Base-by-base conservation (phyloP, 1,140 invertebrate genomes). In the Cryptotermes secundus region DNA sequence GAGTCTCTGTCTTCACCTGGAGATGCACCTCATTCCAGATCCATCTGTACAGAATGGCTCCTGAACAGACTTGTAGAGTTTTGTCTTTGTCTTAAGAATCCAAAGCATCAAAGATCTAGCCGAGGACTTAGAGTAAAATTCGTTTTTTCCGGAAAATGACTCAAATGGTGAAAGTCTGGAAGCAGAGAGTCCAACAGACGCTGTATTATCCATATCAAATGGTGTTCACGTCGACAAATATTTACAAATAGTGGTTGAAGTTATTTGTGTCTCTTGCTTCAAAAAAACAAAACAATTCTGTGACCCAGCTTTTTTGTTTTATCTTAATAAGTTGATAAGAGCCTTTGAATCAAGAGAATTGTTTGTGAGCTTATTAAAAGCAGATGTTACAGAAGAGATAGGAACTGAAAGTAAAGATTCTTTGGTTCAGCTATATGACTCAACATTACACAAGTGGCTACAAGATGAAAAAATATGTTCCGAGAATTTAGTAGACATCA, bases 41-140 rank as follows among this genome's bases (percentile, higher is more conserved):
- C 59, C 26, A 72, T 72, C 26, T 72, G 26, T 72, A 14, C n/a
- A 7, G 59, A 72, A 9, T 72, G 59, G 59, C 59, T 72, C 31
- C 59, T 72, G n/a, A 72, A 16, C 14, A 72, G 26, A 72, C 35
- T 53, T 19, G n/a, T 82, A 19, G 35, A 82, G 31, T 31, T 82
- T 31, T 82, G 81, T 45, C 45, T 45, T 34, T 42, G n/a, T 49
- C n/a, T 82, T 24, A 82, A 49, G 38, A 45, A 82, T 82, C 35
- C 35, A 72, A 72, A 72, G 7, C n/a, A 72, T n/a, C 26, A 31
- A 16, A 72, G n/a, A 9, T 72, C 6, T 72, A 31, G 59, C 4
- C 59, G 16, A 72, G n/a, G 59, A 72, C 59, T n/a, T 10, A 72
- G 14, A 72, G 59, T 72, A 10, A 72, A 31, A 31, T 72, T 72